Base-by-base conservation (phyloP, 1,140 invertebrate genomes). In the Ceratina australensis region DNA sequence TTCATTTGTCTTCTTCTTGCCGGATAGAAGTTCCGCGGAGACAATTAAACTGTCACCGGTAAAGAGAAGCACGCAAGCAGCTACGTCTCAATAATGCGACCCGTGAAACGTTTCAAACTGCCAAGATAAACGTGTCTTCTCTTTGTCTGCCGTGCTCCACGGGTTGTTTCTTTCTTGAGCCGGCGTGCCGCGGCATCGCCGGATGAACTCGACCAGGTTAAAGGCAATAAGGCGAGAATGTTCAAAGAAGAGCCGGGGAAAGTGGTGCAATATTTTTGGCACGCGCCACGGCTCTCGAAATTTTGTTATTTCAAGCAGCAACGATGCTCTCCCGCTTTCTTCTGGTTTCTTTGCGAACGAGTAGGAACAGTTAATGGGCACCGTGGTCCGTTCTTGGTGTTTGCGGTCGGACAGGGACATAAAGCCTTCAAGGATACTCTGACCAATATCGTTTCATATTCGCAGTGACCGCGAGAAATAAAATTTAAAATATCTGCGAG, bases 401-500 rank as follows among this genome's bases (percentile, higher is more conserved):
- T 87, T 90, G 89, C 84, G 89, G 88, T 89, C 54, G 67, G 28
- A 74, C 79, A 52, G 81, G 79, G 83, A 84, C 85, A 87, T 83
- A 84, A 88, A 85, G 73, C 79, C 73, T 67, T 80, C 74, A 81
- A 86, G 66, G 65, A 78, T 74, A 60, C 60, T 66, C 84, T 85
- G 86, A 86, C 87, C 84, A 87, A 87, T 87, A 73, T 78, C 76
- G 47, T 66, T 57, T 52, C 59, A 60, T 50, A 47, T 67, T 78
- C 72, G 69, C 72, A 83, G 56, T 89, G 86, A 90, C 91, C 90
- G 89, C 90, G 90, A 90, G 71, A 61, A 84, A 85, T 83, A 42
- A 42, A 42, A 10, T 42, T 5, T 42, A 42, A 42, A 42, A 42
- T 42, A 42, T 42, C 33, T 42, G 33, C 33, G 33, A 10, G 3